Evolutionary conservation across 2,113 vertebrate genomes (phyloP).

Genomic region (Montifringilla adamsi): DNA sequence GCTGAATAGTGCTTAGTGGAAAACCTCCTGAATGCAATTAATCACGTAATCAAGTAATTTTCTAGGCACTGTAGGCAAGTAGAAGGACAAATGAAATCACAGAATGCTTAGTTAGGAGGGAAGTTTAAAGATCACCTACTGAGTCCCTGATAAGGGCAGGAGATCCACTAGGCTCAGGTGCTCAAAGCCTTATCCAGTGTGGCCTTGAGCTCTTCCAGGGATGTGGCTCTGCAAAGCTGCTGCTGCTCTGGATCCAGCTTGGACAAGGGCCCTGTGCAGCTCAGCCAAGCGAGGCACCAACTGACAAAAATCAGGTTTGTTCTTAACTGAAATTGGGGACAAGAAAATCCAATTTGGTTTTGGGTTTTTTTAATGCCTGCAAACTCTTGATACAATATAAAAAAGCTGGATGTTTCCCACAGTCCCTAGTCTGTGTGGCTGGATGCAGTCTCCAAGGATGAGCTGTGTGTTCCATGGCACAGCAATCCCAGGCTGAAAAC

Average conservation of each 20-base stretch:
- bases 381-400: not conserved
- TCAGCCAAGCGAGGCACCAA: not conserved
- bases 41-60: not conserved
- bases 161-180: fast-evolving
- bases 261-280: not conserved
- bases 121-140: not conserved
- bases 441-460: not conserved
- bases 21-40: not conserved
- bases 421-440: fast-evolving
- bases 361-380: not conserved
- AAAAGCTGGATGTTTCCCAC: not conserved
- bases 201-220: not conserved
- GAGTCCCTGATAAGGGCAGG: not conserved
- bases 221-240: not conserved
- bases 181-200: fast-evolving
- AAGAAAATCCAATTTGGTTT: not conserved
- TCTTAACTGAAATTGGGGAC: not conserved
- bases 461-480: not conserved
- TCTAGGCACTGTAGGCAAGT: not conserved
- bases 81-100: not conserved
- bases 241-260: not conserved
- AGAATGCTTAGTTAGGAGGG: not conserved
- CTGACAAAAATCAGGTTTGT: not conserved
- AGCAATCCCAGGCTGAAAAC: not conserved
- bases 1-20: not conserved